A percentile compares a stretch with the other conserved stretches of the same genome.
phyloP scores from a whole-genome alignment of 1,140 invertebrate species.

The Amphibalanus amphitrite region DNA sequence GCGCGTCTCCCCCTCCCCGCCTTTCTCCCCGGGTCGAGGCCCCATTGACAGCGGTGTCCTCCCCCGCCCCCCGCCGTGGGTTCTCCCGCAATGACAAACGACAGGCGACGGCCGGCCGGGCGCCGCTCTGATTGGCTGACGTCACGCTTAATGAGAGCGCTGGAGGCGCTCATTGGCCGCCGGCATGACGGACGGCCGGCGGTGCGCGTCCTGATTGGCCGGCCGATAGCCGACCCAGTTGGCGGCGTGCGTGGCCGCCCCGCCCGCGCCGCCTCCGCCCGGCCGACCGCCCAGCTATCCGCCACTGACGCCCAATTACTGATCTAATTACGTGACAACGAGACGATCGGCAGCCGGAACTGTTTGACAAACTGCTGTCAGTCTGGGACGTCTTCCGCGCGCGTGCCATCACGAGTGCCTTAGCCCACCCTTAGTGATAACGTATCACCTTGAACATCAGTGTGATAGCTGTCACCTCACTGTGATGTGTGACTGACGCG shows the following conservation, averaged over 20 bases:
- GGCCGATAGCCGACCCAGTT: slow-evolving; percentile 8
- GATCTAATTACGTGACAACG: background rate
- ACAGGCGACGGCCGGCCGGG: background rate
- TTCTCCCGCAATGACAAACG: background rate
- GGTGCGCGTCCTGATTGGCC: slow-evolving; percentile 8
- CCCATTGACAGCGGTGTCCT: no score
- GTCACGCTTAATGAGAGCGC: background rate
- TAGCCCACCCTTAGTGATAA: no score
- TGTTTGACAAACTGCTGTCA: background rate
- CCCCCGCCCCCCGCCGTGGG: no score
- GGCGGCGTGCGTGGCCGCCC: background rate
- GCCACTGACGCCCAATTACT: background rate
- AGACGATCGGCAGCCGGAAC: no score
- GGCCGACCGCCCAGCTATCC: background rate
- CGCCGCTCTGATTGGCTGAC: background rate
- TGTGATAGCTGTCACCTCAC: no score
- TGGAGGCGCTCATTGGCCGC: background rate
- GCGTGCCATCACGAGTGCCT: no score
- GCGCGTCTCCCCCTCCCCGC: no score
- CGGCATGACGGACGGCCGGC: background rate
- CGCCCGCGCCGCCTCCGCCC: no score
- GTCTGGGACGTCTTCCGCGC: no score
- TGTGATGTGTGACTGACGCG: background rate
- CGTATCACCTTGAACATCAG: no score
- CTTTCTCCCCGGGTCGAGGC: no score